phyloP scores from a whole-genome alignment of 2,888 invertebrate genomes.

The Ormyrus pomaceus region DNA sequence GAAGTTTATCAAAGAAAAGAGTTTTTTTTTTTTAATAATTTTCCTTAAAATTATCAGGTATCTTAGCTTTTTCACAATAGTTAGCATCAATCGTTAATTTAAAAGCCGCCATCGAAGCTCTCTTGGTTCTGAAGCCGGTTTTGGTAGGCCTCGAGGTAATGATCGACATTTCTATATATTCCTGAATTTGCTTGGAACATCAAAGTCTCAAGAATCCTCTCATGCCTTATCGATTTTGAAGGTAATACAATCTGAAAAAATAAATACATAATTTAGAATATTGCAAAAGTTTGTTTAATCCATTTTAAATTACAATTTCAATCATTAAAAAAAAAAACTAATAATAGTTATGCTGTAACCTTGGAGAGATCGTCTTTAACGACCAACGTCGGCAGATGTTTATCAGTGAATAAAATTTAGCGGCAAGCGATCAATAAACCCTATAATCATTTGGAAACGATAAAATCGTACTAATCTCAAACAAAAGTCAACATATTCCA shows the following conservation, averaged over 20 bases:
- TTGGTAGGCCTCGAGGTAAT: conserved; percentile 91
- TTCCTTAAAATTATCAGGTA: conserved; percentile 43
- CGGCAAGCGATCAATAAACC: no score
- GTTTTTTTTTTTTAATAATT: not conserved
- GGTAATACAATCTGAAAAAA: conserved; percentile 86
- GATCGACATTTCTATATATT: conserved; percentile 93
- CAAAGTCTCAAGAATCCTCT: conserved; percentile 92
- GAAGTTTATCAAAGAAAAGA: conserved; percentile 4
- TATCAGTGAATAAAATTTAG: no score
- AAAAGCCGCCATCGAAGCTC: conserved; percentile 87
- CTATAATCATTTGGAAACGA: not conserved
- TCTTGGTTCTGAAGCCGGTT: conserved; percentile 92
- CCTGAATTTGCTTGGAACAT: conserved; percentile 96
- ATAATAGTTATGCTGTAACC: no score
- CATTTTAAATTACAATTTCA: no score
- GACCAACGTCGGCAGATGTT: no score
- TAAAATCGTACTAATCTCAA: not conserved
- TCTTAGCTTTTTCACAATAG: conserved; percentile 6
- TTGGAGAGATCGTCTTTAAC: no score
- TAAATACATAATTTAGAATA: not conserved
- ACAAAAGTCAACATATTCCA: no score
- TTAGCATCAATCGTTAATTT: conserved; percentile 65
- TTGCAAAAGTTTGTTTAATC: no score
- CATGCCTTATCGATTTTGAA: conserved; percentile 94
- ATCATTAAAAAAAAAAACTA: no score